These are phyloP conservation scores for Cryptocephalus primarius DNA, from an alignment of 2,888 invertebrate genomes.

Conservation along the genomic window DNA sequence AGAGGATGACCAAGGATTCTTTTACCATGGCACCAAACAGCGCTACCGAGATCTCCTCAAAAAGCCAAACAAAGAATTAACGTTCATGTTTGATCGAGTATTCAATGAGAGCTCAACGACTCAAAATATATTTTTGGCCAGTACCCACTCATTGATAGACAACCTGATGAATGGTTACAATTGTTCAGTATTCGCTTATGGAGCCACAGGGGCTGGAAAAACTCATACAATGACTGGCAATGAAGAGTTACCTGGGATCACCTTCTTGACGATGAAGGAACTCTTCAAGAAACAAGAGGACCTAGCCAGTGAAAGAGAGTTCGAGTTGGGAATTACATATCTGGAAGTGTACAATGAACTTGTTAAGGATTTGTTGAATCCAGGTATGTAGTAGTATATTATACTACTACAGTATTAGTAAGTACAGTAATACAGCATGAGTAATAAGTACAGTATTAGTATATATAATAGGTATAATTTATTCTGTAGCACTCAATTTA, in stretches of 20 bases:
- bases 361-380: slow-evolving; percentile 72
- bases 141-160: slow-evolving; percentile 65
- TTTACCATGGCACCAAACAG: slow-evolving; percentile 71
- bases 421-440: too few species aligned
- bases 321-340: slow-evolving; percentile 50
- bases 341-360: slow-evolving; percentile 69
- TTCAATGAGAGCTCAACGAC: slow-evolving; percentile 60
- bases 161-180: slow-evolving; percentile 61
- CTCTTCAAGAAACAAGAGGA: slow-evolving; percentile 64
- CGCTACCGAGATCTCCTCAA: slow-evolving; percentile 65
- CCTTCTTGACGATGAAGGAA: slow-evolving; percentile 81
- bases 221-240: slow-evolving; percentile 89
- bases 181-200: slow-evolving; percentile 91
- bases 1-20: slow-evolving; percentile 69
- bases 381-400: slow-evolving; percentile 19
- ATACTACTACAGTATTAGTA: too few species aligned
- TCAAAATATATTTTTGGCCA: slow-evolving; percentile 65
- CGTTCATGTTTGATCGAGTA: slow-evolving; percentile 79
- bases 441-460: too few species aligned
- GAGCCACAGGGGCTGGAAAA: slow-evolving; percentile 92
- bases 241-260: slow-evolving; percentile 67
- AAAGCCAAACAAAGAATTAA: slow-evolving; percentile 69
- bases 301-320: slow-evolving; percentile 58
- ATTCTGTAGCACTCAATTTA: too few species aligned
- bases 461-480: too few species aligned